Base-by-base conservation (phyloP, 2,888 invertebrate genomes). In the Priocnemis perturbator region DNA sequence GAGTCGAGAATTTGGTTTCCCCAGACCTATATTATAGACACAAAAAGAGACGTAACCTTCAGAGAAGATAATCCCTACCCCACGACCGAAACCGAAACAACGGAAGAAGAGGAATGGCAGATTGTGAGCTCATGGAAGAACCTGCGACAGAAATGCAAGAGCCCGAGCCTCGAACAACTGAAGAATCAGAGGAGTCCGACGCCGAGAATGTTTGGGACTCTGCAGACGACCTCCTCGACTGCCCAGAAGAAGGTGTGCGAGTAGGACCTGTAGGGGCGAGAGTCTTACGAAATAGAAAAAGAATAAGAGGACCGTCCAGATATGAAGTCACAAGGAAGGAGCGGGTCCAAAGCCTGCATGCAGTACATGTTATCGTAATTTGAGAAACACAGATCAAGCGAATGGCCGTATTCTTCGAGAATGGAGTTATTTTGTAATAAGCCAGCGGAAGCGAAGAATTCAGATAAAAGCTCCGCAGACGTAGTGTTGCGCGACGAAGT, bases 1-100 rank as follows among this genome's bases (percentile, higher is more conserved):
- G 58, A 52, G 2, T 62, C 17, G 20, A 30, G 62, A 44, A 62
- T 67, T 20, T 62, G 62, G 67, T 57, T 62, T 30, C 58, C 67
- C 7, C 57, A 62, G 19, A 44, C 17, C 0, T 50, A 62, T 19
- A 58, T 14, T 7, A 57, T 58, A 3, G 61, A 61, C 3, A 58
- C 17, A 0, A 61, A 23, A 17, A 62, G 62, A 52, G 62, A 67
- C 21, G 56, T 61, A 0, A 23, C 44, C 3, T 62, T 62, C 21
- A 11, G 3, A n/a, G 62, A 62, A n/a, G 11, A 23, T 21, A 7
- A 55, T 21, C 14, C 14, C 3, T n/a, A 11, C 4, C 2, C 4
- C 50, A 15, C 48, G 9, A 11, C 3, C 2, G 2, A 3, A 3
- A n/a, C 50, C 9, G 37, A 37, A 30, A 23, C 19, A n/a, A 2